phyloP scores from a whole-genome alignment of 2,797 vertebrate species.

The Acrossocheilus wenchowensis region DNA sequence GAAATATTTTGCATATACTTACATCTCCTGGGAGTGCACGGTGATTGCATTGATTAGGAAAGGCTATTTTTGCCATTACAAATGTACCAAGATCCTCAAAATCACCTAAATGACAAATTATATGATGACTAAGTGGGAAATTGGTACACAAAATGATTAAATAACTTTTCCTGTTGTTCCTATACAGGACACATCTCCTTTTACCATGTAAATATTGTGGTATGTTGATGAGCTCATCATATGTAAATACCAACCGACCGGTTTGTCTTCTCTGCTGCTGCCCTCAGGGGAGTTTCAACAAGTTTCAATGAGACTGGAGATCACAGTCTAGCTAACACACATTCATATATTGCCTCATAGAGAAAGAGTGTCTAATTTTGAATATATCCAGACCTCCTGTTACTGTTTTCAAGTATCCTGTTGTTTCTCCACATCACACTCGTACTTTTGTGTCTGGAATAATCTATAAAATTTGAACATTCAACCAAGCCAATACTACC shows the following conservation, averaged over 20 bases:
- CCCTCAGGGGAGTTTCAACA: neutral
- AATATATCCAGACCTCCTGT: neutral
- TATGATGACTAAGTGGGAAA: neutral
- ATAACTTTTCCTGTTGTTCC: neutral
- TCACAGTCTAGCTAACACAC: neutral
- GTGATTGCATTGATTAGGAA: neutral
- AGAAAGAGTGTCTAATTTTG: neutral
- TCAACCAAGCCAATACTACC: neutral
- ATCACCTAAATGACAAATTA: neutral
- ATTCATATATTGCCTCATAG: neutral
- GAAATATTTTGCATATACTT: neutral
- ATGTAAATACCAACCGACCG: conserved; percentile 11
- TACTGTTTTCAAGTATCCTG: neutral
- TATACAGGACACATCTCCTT: neutral
- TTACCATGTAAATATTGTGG: neutral
- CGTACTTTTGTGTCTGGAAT: neutral
- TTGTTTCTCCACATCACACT: neutral
- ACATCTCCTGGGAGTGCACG: neutral
- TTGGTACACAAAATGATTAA: neutral
- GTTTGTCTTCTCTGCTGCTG: neutral
- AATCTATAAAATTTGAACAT: neutral
- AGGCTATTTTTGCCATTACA: neutral
- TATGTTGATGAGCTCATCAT: neutral
- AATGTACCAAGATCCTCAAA: neutral
- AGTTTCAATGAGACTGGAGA: neutral